Evolutionary conservation across 2,797 vertebrate species (phyloP), one percentile per base, ranked within the genome.

Genomic region (Microctenopoma lineatum): DNA sequence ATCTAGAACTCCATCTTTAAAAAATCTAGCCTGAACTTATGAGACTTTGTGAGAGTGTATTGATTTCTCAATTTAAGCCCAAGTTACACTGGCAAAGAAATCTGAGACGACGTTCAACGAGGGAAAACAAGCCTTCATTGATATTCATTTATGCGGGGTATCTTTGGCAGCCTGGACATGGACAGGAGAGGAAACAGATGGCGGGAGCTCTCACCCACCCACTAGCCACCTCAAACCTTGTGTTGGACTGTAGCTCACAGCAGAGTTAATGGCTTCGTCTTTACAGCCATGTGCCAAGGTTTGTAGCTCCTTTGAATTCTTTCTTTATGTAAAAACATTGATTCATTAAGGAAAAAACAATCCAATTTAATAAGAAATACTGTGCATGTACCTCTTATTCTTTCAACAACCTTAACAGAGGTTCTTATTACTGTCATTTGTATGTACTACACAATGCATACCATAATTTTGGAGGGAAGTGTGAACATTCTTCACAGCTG

Each of bases 401-500:
- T 8, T 34, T 34, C 32, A 2, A 34, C 32, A 8, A 34, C 32
- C 32, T 34, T 34, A 14, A 41, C 39, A 14, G 1, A 12, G 15
- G 29, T 70, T 5, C 3, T 14, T 6, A n/a, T 41, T 26, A 8
- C 32, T 34, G 29, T 6, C 38, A 5, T 29, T 15, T 26, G 39
- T n/a, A 27, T 8, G 18, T 18, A 15, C 26, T 14, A 14, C 15
- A 52, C 39, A 21, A 46, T 29, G 85, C 87, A 47, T 78, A 94
- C 94, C 93, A 44, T 95, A 84, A 79, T 90, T 93, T 48, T 95
- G 93, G 48, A 90, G 85, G 0, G 95, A 92, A 1, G 94, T 97
- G 73, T 95, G 94, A 65, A 98, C 94, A 18, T 96, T 97, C 86
- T 95, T 96, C 32, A 96, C 79, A 0, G 87, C 87, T 1, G 97